Evolutionary conservation across 2,113 vertebrate species (phyloP), one percentile per base, ranked within the genome.

Genomic region (Channa maculata): DNA sequence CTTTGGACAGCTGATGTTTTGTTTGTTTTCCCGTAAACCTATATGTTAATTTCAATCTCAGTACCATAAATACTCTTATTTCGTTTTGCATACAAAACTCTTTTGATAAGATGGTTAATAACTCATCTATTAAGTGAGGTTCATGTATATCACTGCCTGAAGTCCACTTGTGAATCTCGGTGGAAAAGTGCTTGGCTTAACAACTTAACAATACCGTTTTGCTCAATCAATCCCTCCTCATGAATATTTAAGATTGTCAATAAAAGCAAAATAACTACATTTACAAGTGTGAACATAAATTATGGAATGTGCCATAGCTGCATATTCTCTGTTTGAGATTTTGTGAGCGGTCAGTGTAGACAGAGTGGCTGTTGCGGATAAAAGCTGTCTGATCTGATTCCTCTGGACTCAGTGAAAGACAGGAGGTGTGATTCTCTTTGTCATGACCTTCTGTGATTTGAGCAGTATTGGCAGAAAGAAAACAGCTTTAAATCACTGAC

Each of bases 101-200:
- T 55, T 10, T 50, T 34, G 48, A 79, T 43, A 83, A 55, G 37
- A 39, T 41, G 0, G 65, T 62, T 84, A 88, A 91, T 91, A 83
- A 81, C 43, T 86, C 65, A 87, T 54, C 62, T 15, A 78, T 88
- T 86, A 65, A 34, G 46, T 58, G 62, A 81, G 68, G 46, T 15
- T 64, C 49, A 64, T 8, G 0, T n/a, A 39, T 44, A 49, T 61
- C 52, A 6, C 44, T 39, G 48, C 55, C 24, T 75, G 60, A 71
- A 75, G 58, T 64, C 44, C n/a, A 36, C 11, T n/a, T 11, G 3
- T 68, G 24, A 52, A 10, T 38, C 68, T 55, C 36, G 33, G 36
- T 41, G 9, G 58, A 71, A 59, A 74, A 75, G 11, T 64, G 52
- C 54, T 80, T 36, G 38, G 39, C 33, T 71, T 73, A 37, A 72